phyloP scores from a whole-genome alignment of 64 coral and sea anemone genomes.

The Cladopsammia gracilis region DNA sequence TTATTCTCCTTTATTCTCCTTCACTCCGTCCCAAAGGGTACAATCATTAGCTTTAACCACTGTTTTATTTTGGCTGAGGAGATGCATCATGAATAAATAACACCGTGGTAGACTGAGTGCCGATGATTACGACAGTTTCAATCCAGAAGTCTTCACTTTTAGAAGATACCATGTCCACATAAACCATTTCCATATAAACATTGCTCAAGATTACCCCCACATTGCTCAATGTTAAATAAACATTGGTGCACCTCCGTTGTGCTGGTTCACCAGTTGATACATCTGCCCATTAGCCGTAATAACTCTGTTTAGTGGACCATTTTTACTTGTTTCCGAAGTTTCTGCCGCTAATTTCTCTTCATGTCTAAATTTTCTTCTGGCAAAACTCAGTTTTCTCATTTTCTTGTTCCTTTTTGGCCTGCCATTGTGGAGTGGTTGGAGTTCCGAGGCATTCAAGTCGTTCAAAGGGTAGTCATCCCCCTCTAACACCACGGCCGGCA shows the following conservation, averaged over 20 bases:
- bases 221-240: conserved; percentile 12
- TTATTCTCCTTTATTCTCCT: no score
- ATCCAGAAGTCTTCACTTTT: no score
- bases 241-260: conserved; percentile 59
- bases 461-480: neutral
- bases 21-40: no score
- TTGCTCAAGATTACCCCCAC: neutral
- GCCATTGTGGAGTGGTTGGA: conserved; percentile 61
- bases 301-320: conserved; percentile 48
- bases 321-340: conserved; percentile 52
- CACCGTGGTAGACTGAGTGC: neutral
- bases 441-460: conserved; percentile 23
- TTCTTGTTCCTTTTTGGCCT: conserved; percentile 28
- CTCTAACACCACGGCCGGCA: conserved; percentile 64
- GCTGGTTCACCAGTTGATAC: conserved; percentile 84
- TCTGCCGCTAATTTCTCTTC: conserved; percentile 44
- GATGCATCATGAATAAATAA: neutral
- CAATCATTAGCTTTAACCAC: no score
- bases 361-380: conserved; percentile 20
- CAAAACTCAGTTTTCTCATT: conserved; percentile 45
- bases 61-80: no score
- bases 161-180: neutral
- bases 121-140: no score
- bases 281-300: conserved; percentile 48
- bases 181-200: neutral